A percentile compares a stretch with the other conserved stretches of the same genome.
Evolutionary conservation across 2,888 invertebrate genomes (phyloP).

Genomic region (Hetaerina titia): DNA sequence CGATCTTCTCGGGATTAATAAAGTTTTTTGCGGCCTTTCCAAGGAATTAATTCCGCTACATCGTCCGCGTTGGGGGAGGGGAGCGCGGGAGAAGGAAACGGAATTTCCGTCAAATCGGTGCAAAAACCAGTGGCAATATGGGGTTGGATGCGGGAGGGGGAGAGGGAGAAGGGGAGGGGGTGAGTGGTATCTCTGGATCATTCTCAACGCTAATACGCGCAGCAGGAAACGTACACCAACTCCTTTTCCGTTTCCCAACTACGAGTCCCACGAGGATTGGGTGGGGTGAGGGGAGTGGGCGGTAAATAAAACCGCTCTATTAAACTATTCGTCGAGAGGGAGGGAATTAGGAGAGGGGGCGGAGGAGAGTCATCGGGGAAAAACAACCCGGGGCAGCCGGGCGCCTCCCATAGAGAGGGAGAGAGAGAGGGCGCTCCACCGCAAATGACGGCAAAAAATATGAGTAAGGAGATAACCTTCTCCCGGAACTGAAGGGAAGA

Average conservation of each 20-base stretch:
- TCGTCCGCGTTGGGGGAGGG: not conserved
- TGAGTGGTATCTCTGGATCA: not conserved
- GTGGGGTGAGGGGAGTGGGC: not conserved
- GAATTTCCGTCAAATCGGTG: not conserved
- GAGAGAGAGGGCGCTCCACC: not conserved
- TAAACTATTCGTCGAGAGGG: not conserved
- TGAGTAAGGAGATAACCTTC: not conserved
- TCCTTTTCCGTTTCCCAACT: not conserved
- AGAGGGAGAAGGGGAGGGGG: not conserved
- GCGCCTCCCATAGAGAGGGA: not conserved
- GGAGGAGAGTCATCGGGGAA: not conserved
- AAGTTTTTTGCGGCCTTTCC: constrained; percentile 10
- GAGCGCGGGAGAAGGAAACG: not conserved
- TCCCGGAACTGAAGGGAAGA: not conserved
- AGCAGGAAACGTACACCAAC: not conserved
- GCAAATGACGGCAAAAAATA: constrained; percentile 32
- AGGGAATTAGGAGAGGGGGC: not conserved
- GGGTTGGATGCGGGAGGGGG: not conserved
- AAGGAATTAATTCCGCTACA: constrained; percentile 21
- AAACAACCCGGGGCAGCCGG: not conserved
- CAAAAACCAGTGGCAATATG: not conserved
- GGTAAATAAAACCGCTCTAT: not conserved
- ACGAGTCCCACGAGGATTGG: not conserved
- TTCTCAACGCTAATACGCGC: not conserved
- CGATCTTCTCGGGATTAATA: not conserved